These are phyloP conservation scores for Alviniconcha marisindica DNA, from an alignment of 1,140 invertebrate genomes.

Conservation along the genomic window DNA sequence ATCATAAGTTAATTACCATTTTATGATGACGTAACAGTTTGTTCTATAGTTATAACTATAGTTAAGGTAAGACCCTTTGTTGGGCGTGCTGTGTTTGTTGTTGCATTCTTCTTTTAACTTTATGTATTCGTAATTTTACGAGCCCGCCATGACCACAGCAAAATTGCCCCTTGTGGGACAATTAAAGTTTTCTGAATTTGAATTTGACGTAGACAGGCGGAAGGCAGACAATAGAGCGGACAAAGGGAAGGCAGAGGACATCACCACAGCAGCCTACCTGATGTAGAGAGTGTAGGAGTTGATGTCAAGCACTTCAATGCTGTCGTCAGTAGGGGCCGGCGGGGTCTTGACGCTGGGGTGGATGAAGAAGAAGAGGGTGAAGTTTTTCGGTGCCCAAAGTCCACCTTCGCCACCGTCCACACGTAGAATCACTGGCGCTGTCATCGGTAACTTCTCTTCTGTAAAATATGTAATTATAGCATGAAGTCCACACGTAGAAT, in stretches of 20 bases:
- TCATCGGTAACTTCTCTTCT: constrained; percentile 73
- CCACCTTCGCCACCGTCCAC: constrained; percentile 65
- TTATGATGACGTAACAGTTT: no score
- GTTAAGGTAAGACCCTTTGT: no score
- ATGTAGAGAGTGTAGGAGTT: constrained; percentile 25
- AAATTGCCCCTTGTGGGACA: neutral
- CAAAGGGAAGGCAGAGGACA: no score
- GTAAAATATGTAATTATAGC: constrained; percentile 5
- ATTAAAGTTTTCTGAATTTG: neutral
- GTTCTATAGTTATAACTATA: no score
- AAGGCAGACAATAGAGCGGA: no score
- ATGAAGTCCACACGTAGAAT: neutral
- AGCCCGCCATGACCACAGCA: neutral
- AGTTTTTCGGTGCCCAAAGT: constrained; percentile 68
- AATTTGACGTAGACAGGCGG: neutral
- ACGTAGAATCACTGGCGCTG: constrained; percentile 66
- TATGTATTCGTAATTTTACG: neutral
- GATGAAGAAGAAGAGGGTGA: constrained; percentile 73
- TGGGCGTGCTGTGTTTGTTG: neutral
- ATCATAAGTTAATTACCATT: no score
- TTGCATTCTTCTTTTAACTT: neutral
- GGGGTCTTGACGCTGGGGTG: constrained; percentile 37
- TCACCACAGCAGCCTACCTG: constrained; percentile 14
- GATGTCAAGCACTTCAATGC: constrained; percentile 36
- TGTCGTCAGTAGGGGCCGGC: constrained; percentile 48